phyloP scores from a whole-genome alignment of 2,888 invertebrate genomes.

The Sinelater perroti region DNA sequence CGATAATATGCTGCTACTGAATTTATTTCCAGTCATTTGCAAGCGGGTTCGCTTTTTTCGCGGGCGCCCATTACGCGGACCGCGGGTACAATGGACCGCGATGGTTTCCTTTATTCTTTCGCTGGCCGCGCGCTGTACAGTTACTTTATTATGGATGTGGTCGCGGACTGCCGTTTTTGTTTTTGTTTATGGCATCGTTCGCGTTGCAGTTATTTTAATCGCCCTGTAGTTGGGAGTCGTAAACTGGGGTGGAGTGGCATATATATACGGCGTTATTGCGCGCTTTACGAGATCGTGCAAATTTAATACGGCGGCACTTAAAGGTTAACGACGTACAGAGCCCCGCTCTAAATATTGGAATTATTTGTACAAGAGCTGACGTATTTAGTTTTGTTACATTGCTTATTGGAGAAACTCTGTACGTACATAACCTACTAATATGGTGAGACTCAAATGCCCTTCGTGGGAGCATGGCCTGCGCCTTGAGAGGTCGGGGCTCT shows the following conservation, averaged over 20 bases:
- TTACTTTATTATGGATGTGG: conserved; percentile 16
- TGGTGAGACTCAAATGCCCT: too few species aligned
- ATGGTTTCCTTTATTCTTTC: conserved; percentile 12
- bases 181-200: conserved; percentile 16
- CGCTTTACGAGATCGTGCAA: conserved; percentile 10
- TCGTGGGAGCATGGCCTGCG: too few species aligned
- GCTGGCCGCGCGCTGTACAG: conserved; percentile 8
- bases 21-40: conserved; percentile 29
- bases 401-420: too few species aligned
- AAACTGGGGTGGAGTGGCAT: conserved; percentile 12
- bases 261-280: conserved; percentile 3
- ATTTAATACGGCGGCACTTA: conserved; percentile 8
- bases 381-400: too few species aligned
- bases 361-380: too few species aligned
- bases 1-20: conserved; percentile 17
- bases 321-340: conserved; percentile 14
- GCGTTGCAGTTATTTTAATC: conserved; percentile 14
- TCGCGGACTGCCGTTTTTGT: conserved; percentile 9
- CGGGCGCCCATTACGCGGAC: conserved; percentile 14
- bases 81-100: conserved; percentile 7
- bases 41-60: conserved; percentile 19
- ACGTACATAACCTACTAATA: too few species aligned
- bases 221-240: conserved; percentile 9
- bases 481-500: too few species aligned
- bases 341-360: neutral